phyloP scores from a whole-genome alignment of 2,888 invertebrate genomes.

The Cerceris rybyensis region DNA sequence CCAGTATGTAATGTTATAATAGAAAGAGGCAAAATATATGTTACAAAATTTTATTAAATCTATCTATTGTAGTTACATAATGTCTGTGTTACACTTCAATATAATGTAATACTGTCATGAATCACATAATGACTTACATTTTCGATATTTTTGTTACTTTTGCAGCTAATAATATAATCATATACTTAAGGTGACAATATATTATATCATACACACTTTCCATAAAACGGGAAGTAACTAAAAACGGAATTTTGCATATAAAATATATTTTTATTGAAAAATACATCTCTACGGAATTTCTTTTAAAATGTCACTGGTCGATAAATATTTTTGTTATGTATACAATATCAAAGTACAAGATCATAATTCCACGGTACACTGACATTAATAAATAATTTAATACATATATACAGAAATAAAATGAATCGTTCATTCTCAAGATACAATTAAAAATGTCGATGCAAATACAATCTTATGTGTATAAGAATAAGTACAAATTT shows the following conservation, averaged over 20 bases:
- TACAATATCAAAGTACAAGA: constrained; percentile 28
- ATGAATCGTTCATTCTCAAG: constrained; percentile 13
- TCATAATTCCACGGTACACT: constrained; percentile 30
- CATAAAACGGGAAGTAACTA: not conserved
- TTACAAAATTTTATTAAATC: too few species aligned
- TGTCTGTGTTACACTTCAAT: too few species aligned
- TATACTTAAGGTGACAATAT: not conserved
- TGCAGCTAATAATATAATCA: too few species aligned
- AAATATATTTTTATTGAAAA: constrained; percentile 27
- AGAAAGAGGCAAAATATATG: too few species aligned
- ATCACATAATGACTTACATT: too few species aligned
- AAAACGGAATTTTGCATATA: not conserved
- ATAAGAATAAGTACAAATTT: not conserved
- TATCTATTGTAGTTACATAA: too few species aligned
- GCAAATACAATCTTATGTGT: not conserved
- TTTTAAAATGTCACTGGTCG: constrained; percentile 15
- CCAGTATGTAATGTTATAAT: too few species aligned
- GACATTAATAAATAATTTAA: constrained; percentile 56
- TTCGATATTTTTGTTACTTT: too few species aligned
- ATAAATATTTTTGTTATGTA: constrained; percentile 5
- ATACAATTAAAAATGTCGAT: constrained; percentile 11
- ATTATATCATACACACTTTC: not conserved
- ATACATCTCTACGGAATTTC: constrained; percentile 10
- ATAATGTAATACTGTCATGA: too few species aligned
- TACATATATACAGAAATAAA: constrained; percentile 47